These are phyloP conservation scores for Pelobates cultripes DNA, from an alignment of 2,797 vertebrate species.

Conservation along the genomic window DNA sequence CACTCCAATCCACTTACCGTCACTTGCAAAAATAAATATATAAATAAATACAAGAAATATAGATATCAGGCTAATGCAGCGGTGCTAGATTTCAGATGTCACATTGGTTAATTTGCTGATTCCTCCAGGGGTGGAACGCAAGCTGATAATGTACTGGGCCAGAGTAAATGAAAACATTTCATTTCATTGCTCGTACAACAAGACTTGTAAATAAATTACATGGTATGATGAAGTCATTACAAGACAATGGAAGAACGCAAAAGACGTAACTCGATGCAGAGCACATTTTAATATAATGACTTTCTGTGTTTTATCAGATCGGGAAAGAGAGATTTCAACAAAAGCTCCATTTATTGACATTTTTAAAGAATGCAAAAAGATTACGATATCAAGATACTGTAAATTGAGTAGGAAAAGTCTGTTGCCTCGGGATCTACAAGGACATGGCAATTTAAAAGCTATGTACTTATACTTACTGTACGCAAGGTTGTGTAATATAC, in stretches of 20 bases:
- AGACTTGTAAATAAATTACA: conserved; percentile 45
- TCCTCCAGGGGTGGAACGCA: conserved; percentile 20
- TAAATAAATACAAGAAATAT: conserved; percentile 55
- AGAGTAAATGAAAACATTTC: conserved; percentile 13
- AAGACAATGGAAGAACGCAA: conserved; percentile 1
- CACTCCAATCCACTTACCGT: conserved; percentile 49
- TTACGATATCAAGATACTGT: too few relatives aligned
- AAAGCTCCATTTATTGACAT: conserved; percentile 21
- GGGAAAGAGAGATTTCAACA: conserved; percentile 14
- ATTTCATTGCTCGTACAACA: background rate
- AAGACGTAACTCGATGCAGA: background rate
- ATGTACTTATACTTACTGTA: too few relatives aligned
- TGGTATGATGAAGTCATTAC: conserved; percentile 41
- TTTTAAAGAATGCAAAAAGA: conserved; percentile 1
- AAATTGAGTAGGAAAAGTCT: too few relatives aligned
- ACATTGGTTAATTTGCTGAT: conserved; percentile 51
- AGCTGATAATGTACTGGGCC: conserved; percentile 25
- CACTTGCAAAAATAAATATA: conserved; percentile 50
- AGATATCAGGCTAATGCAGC: conserved; percentile 53
- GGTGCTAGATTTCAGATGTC: conserved; percentile 20
- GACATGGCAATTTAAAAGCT: too few relatives aligned
- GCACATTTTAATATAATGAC: conserved; percentile 4
- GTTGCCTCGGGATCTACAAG: too few relatives aligned
- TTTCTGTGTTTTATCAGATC: conserved; percentile 15
- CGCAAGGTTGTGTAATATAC: too few relatives aligned